Percentiles rank a stretch among this genome's conserved stretches.
Evolutionary conservation across 2,888 invertebrate genomes (phyloP).

Genomic region (Malacosoma neustria): DNA sequence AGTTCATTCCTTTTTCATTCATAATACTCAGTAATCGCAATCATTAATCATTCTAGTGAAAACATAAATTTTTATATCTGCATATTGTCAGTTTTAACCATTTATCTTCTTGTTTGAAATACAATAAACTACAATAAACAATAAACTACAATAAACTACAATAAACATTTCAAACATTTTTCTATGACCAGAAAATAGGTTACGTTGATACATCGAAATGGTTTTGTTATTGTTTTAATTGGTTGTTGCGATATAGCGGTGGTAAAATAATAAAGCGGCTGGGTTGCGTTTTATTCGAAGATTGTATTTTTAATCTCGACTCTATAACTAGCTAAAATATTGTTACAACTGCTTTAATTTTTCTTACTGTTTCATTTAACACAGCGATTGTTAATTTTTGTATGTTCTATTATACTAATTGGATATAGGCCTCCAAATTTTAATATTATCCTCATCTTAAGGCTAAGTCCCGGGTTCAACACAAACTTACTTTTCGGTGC

Average conservation of each 20-base stretch:
- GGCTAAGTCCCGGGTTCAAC: no score
- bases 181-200: constrained; percentile 10
- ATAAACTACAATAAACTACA: no score
- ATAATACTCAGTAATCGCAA: neutral
- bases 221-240: constrained; percentile 24
- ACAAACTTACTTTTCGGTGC: no score
- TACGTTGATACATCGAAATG: constrained; percentile 11
- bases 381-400: no score
- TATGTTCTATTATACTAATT: no score
- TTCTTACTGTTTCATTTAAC: no score
- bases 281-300: neutral
- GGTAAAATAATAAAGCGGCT: constrained; percentile 2
- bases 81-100: neutral
- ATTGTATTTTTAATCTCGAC: neutral
- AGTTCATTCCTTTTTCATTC: no score
- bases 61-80: neutral
- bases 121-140: neutral
- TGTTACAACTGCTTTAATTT: no score
- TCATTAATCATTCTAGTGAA: neutral
- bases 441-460: no score
- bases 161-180: neutral
- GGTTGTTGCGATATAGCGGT: constrained; percentile 17
- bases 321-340: no score
- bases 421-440: no score
- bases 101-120: neutral